phyloP scores from a whole-genome alignment of 2,888 invertebrate genomes.

The Taenaris catops region DNA sequence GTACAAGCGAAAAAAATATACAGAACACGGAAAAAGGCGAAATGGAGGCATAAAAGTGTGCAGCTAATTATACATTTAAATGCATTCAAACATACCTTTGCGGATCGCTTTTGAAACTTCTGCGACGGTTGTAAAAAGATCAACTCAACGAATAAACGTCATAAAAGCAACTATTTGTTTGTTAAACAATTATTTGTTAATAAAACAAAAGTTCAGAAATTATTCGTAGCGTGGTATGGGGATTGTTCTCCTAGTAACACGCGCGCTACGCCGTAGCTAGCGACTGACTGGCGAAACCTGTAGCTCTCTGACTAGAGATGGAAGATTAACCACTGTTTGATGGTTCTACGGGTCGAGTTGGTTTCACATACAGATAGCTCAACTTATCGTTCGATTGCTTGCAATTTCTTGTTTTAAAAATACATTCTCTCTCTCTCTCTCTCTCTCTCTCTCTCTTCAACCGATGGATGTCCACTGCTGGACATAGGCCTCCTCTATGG shows the following conservation, averaged over 20 bases:
- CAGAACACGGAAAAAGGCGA: not conserved
- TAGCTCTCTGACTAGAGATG: slow-evolving; percentile 23
- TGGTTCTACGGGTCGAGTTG: not conserved
- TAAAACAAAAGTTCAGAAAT: slow-evolving; percentile 10
- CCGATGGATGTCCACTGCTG: too few relatives aligned
- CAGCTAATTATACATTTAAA: slow-evolving; percentile 8
- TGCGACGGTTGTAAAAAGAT: slow-evolving; percentile 1
- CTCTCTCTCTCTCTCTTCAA: too few relatives aligned
- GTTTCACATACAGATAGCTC: not conserved
- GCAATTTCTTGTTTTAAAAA: too few relatives aligned
- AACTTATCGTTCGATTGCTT: not conserved
- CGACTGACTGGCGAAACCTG: slow-evolving; percentile 31
- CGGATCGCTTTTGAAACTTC: not conserved
- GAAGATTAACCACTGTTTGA: slow-evolving; percentile 6
- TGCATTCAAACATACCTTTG: slow-evolving; percentile 5
- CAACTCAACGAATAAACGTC: too few relatives aligned
- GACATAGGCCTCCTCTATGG: too few relatives aligned
- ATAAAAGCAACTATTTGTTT: too few relatives aligned
- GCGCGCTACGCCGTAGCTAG: slow-evolving; percentile 32
- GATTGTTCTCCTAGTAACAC: slow-evolving; percentile 22
- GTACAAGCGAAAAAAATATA: not conserved
- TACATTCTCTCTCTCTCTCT: too few relatives aligned
- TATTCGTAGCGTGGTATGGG: slow-evolving; percentile 10
- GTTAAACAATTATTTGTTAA: too few relatives aligned
- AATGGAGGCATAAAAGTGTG: slow-evolving; percentile 3